Evolutionary conservation across 2,113 vertebrate species (phyloP).

Genomic region (Eolophus roseicapilla): DNA sequence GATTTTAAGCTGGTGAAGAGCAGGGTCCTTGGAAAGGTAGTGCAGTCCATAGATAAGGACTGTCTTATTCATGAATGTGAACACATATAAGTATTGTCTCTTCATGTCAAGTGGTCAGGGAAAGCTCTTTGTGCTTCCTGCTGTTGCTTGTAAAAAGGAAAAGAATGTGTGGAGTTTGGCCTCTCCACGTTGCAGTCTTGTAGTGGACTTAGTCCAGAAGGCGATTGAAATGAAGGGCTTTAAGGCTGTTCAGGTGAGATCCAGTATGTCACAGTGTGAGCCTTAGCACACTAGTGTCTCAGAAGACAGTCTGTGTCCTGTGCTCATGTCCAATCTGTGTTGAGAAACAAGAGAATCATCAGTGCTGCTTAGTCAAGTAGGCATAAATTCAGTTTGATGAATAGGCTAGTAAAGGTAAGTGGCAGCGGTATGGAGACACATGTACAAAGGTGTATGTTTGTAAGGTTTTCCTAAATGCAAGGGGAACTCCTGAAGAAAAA

Average conservation of each 20-base stretch:
- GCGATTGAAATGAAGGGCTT: not conserved
- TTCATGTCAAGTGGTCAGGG: not conserved
- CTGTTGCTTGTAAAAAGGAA: not conserved
- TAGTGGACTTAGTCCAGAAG: slow-evolving; percentile 57
- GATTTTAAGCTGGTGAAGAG: not conserved
- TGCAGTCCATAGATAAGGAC: not conserved
- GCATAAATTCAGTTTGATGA: not conserved
- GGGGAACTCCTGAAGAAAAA: not conserved
- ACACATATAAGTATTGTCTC: not conserved
- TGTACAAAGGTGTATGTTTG: not conserved
- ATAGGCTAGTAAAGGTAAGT: not conserved
- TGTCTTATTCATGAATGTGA: not conserved
- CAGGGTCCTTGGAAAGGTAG: not conserved
- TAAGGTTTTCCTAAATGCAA: not conserved
- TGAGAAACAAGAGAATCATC: not conserved
- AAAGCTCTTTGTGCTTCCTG: not conserved
- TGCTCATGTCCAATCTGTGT: not conserved
- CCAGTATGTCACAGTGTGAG: not conserved
- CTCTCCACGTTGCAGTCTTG: not conserved
- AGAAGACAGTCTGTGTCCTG: not conserved
- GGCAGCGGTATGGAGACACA: not conserved
- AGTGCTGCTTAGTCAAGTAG: not conserved
- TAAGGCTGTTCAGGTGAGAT: not conserved
- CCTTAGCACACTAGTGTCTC: not conserved
- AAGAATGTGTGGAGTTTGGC: slow-evolving; percentile 53